Percentiles rank a stretch among this genome's conserved stretches.
phyloP scores from a whole-genome alignment of 2,888 invertebrate genomes.

The Nephrotoma guestfalica region DNA sequence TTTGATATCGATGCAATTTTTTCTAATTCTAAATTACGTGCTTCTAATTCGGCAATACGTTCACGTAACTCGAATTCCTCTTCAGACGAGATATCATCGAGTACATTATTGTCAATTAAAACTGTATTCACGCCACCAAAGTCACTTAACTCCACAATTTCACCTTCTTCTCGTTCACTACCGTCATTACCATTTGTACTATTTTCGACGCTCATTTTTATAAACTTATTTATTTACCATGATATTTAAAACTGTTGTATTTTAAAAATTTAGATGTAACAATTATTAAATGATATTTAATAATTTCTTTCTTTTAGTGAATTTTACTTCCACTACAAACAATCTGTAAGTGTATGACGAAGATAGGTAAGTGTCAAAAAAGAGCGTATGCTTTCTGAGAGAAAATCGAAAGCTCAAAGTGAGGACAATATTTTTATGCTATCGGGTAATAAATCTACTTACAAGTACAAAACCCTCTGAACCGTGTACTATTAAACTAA shows the following conservation, averaged over 20 bases:
- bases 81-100: conserved; percentile 30
- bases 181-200: conserved; percentile 1
- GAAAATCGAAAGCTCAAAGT: too few species aligned
- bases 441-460: too few species aligned
- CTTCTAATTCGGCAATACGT: conserved; percentile 28
- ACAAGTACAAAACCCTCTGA: too few species aligned
- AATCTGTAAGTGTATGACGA: neutral
- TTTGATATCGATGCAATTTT: conserved; percentile 27
- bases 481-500: too few species aligned
- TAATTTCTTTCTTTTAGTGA: neutral
- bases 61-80: conserved; percentile 27
- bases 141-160: conserved; percentile 19
- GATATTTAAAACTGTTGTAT: neutral
- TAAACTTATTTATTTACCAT: neutral
- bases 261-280: neutral
- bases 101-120: conserved; percentile 25
- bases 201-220: neutral
- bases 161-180: conserved; percentile 11
- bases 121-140: conserved; percentile 19
- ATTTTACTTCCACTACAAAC: neutral
- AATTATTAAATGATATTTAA: neutral
- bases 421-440: too few species aligned
- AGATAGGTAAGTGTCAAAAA: neutral
- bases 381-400: neutral
- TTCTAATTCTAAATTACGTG: conserved; percentile 29